Evolutionary conservation across 30 jellyfish, hydroid and myxozoan species (phyloP).

Genomic region (Calvadosia cruxmelitensis): DNA sequence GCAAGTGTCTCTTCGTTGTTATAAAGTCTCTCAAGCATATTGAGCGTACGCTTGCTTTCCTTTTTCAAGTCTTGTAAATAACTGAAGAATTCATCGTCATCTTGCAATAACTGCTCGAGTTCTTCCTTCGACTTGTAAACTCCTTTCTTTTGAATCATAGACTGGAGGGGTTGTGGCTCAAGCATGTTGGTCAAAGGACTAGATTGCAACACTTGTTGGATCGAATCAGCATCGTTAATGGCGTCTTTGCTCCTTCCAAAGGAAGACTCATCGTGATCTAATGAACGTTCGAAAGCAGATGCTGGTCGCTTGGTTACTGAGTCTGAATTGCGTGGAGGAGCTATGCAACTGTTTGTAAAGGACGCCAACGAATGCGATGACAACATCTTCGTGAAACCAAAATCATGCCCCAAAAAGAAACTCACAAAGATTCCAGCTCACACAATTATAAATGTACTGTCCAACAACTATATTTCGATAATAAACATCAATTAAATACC

Average conservation of each 20-base stretch:
- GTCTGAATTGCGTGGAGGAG: not conserved
- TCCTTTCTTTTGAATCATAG: not conserved
- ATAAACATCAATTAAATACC: no score
- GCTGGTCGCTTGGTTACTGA: not conserved
- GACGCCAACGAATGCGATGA: not conserved
- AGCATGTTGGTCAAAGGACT: not conserved
- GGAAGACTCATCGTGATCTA: not conserved
- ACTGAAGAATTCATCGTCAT: slow-evolving; percentile 58
- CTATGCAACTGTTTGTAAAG: not conserved
- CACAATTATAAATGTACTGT: no score
- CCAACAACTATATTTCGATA: no score
- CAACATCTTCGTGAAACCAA: no score
- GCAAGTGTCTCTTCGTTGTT: not conserved
- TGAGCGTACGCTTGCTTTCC: slow-evolving; percentile 68
- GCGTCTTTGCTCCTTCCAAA: no score
- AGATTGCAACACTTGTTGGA: not conserved
- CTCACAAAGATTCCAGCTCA: no score
- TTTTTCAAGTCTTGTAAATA: slow-evolving; percentile 54
- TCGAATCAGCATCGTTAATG: not conserved
- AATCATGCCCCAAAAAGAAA: no score
- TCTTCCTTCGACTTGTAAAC: slow-evolving; percentile 1
- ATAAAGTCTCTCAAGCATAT: slow-evolving; percentile 48
- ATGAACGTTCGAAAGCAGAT: not conserved
- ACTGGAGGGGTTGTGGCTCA: not conserved
- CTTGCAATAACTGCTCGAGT: slow-evolving; percentile 37